Base-by-base conservation (phyloP, 1,140 invertebrate species). In the Rhagoletis zephyria region DNA sequence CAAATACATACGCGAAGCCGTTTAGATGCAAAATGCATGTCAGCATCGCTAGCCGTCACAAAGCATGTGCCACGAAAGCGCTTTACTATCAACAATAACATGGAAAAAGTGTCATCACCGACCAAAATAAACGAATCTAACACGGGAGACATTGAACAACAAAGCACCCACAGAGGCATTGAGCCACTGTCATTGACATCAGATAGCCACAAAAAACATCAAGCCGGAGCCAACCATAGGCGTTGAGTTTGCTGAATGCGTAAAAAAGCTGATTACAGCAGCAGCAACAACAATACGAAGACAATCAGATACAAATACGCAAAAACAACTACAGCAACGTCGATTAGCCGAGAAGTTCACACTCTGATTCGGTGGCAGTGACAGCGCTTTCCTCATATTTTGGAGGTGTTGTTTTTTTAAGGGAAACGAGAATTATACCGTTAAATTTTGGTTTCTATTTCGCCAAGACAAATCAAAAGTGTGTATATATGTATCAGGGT, bases 131-230 rank as follows among this genome's bases (percentile, higher is more conserved):
- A 19, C 48, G 14, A 77, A n/a, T 2, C 3, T 16, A n/a, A 48
- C 40, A 48, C 12, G 14, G 48, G 0, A 45, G 64, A 40, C 19
- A 40, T 67, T 19, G 40, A 19, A 30, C 64, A 67, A 14, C 64
- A 30, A 67, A 19, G 12, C 64, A 67, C 5, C 64, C 64, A 40
- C 64, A 30, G 64, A 67, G 19, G n/a, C 30, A 67, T 19, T 67
- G 64, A 67, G 64, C 64, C 30, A 67, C 64, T 67, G 64, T 67
- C 16, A 51, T 51, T 77, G 45, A n/a, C 70, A 77, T 45, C 45
- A 51, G 48, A 42, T 4, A 77, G 48, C 19, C 16, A 77, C 70
- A 77, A 77, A 67, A 67, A 16, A 16, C 14, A n/a, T 9, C 14
- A 51, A 16, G 51, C n/a, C n/a, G 30, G 10, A 67, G 30, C 12